Percentiles rank a stretch among this genome's conserved stretches.
Conservation (phyloP, 1,140 invertebrate species). For the Agraylea sexmaculata region DNA sequence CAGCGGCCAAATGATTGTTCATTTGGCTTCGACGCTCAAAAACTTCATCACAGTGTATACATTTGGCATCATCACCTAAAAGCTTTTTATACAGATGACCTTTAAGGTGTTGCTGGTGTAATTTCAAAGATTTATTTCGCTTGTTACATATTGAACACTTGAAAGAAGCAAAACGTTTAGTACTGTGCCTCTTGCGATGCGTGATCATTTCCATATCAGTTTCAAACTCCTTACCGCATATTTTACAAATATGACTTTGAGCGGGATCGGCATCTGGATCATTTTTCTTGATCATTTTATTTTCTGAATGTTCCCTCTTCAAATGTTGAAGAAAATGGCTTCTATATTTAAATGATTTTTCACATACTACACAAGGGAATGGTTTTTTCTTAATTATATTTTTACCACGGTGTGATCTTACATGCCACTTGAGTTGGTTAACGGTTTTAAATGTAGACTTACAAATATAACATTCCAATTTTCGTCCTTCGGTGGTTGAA, state of each 20-base stretch:
- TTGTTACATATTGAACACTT: slow-evolving; percentile 39
- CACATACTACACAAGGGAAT: no score
- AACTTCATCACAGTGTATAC: slow-evolving; percentile 30
- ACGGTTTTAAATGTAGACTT: no score
- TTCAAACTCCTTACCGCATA: slow-evolving; percentile 35
- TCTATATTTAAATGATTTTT: no score
- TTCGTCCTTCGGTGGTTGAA: no score
- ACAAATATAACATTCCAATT: no score
- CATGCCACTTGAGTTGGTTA: no score
- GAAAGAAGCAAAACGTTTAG: slow-evolving; percentile 33
- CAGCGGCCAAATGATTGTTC: slow-evolving; percentile 32
- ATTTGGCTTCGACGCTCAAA: slow-evolving; percentile 32
- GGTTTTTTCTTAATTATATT: no score
- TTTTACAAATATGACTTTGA: slow-evolving; percentile 27
- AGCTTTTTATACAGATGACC: slow-evolving; percentile 31
- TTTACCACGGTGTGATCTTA: no score
- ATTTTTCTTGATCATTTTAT: slow-evolving; percentile 35
- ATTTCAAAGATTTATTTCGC: slow-evolving; percentile 32
- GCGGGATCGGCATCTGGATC: slow-evolving; percentile 30
- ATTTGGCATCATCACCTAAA: slow-evolving; percentile 31
- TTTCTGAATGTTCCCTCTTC: slow-evolving; percentile 32
- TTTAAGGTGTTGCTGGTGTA: slow-evolving; percentile 33
- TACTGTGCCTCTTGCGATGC: slow-evolving; percentile 32
- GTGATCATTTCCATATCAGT: slow-evolving; percentile 28
- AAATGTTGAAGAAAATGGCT: no score